Evolutionary conservation across 2,888 invertebrate species (phyloP).

Genomic region (Callyntrura guangdongensis): DNA sequence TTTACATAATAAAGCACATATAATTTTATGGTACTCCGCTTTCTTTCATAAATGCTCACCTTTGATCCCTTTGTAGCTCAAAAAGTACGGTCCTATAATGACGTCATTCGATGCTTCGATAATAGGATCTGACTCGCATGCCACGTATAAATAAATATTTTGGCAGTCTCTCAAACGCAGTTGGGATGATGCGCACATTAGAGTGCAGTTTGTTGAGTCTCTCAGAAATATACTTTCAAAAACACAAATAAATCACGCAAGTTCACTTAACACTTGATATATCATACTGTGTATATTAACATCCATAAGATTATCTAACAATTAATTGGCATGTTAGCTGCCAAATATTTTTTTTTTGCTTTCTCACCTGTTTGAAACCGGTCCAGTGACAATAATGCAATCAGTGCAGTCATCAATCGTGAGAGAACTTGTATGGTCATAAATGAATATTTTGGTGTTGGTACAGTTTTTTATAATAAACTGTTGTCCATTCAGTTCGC

Average conservation of each 20-base stretch:
- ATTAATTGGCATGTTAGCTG: no score
- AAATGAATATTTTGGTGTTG: slow-evolving; percentile 81
- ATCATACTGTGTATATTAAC: neutral
- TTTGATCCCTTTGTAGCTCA: slow-evolving; percentile 81
- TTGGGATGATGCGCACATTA: slow-evolving; percentile 82
- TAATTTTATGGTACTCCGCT: neutral
- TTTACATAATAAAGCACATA: neutral
- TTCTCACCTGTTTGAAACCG: slow-evolving; percentile 81
- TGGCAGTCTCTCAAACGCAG: slow-evolving; percentile 82
- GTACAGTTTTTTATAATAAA: slow-evolving; percentile 82
- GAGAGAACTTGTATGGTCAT: slow-evolving; percentile 81
- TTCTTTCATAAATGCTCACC: slow-evolving; percentile 60
- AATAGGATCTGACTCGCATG: slow-evolving; percentile 83
- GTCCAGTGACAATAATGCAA: slow-evolving; percentile 81
- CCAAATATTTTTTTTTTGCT: neutral
- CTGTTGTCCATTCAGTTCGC: slow-evolving; percentile 81
- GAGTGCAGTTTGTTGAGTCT: slow-evolving; percentile 82
- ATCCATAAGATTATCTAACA: no score
- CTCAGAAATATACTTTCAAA: slow-evolving; percentile 80
- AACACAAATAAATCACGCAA: neutral
- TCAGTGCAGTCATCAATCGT: slow-evolving; percentile 83
- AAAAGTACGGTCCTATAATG: slow-evolving; percentile 81
- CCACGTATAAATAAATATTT: slow-evolving; percentile 82
- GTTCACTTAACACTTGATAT: neutral
- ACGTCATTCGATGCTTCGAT: slow-evolving; percentile 81